These are phyloP conservation scores for Chrysoperla carnea DNA, from an alignment of 1,140 invertebrate genomes.

Conservation along the genomic window DNA sequence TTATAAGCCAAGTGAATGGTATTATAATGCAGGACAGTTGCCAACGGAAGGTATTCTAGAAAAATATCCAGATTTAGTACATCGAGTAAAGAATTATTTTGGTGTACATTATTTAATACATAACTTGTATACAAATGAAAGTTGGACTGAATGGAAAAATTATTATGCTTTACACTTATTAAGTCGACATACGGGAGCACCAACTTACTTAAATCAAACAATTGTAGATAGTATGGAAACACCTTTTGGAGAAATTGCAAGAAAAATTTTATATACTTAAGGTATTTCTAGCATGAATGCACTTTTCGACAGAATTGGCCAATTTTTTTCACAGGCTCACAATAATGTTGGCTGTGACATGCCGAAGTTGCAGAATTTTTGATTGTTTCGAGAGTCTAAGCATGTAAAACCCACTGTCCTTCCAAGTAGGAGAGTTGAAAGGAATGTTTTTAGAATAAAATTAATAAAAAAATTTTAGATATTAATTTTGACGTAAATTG, in stretches of 20 bases:
- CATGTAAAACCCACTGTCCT: no score
- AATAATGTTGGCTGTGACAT: no score
- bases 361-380: no score
- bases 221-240: conserved; percentile 8
- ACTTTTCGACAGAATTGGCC: no score
- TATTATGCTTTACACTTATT: conserved; percentile 15
- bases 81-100: conserved; percentile 13
- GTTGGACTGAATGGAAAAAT: conserved; percentile 10
- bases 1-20: conserved; percentile 15
- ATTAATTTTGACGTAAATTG: no score
- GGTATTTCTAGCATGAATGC: no score
- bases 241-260: conserved; percentile 13
- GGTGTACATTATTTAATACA: conserved; percentile 14
- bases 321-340: no score
- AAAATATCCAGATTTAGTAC: conserved; percentile 10
- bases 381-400: no score
- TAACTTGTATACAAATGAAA: conserved; percentile 7
- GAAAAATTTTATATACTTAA: conserved; percentile 9
- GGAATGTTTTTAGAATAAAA: no score
- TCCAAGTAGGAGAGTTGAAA: no score
- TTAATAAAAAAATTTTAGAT: no score
- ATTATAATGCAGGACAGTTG: conserved; percentile 18
- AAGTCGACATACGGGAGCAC: conserved; percentile 9
- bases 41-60: conserved; percentile 15
- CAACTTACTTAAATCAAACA: conserved; percentile 9